Evolutionary conservation across 1,140 invertebrate species (phyloP), one percentile per base, ranked within the genome.

Genomic region (Eriocheir sinensis): DNA sequence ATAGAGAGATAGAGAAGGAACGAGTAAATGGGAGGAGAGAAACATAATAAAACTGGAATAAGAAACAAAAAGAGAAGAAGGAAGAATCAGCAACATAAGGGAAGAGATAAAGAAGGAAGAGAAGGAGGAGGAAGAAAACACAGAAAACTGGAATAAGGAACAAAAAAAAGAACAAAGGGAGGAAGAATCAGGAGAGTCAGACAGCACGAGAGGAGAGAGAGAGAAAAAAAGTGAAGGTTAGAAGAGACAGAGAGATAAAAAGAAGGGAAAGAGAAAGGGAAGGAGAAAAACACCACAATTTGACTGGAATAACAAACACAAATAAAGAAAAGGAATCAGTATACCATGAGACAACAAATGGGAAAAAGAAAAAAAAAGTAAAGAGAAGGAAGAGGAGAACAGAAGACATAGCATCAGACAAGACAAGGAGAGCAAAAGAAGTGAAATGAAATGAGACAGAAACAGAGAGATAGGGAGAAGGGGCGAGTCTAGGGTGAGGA

Each of bases 161-260:
- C 0, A 86, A 8, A 36, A 27, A 86, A 27, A 86, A 4, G 34
- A 32, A 86, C 12, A 86, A 27, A 15, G 32, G 40, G 85, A 88
- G 85, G 40, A 38, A 72, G 60, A 72, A 4, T n/a, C 21, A 60
- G 53, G 48, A 91, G 89, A 91, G 89, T 72, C 21, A 72, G 89
- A 91, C 30, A 91, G 89, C 60, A 48, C 60, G 89, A 91, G 89
- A 91, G 89, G 53, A 91, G 89, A 91, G 89, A 91, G 89, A 91
- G 89, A 91, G 89, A 91, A 53, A 91, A 32, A 91, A 53, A 91
- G 89, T 79, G 89, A 91, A 53, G 79, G 89, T 79, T 48, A 91
- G 89, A 91, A 91, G 89, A 91, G 89, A 91, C 53, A 91, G 89
- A 91, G 89, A 91, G 89, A 91, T 48, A 91, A 53, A 91, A 53